Percentiles rank a stretch among this genome's conserved stretches.
Evolutionary conservation across 2,888 invertebrate genomes (phyloP).

Genomic region (Pandemis cinnamomeana): DNA sequence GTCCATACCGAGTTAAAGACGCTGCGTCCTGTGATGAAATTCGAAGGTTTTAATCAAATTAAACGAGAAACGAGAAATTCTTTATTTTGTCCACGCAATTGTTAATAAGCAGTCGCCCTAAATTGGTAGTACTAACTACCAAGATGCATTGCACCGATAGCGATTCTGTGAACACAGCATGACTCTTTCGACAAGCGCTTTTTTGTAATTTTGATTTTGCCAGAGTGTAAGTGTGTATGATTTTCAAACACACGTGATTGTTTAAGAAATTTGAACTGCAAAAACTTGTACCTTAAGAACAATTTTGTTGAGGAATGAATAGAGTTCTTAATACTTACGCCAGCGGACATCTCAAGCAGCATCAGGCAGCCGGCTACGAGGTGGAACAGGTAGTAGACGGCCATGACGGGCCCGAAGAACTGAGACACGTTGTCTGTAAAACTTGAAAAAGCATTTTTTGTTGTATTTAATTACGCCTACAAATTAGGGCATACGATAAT

Average conservation of each 20-base stretch:
- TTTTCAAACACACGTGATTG: background rate
- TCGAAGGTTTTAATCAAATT: background rate
- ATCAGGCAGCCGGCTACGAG: conserved; percentile 23
- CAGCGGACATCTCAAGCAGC: conserved; percentile 26
- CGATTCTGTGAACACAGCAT: too few relatives aligned
- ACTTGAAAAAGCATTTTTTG: background rate
- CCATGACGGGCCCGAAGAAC: conserved; percentile 27
- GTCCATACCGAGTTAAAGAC: conserved; percentile 23
- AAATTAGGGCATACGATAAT: too few relatives aligned
- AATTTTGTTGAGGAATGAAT: background rate
- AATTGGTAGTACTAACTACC: too few relatives aligned
- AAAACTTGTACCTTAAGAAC: background rate
- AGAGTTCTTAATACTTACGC: conserved; percentile 9
- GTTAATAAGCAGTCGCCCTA: too few relatives aligned
- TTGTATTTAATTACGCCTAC: too few relatives aligned
- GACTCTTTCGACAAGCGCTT: too few relatives aligned
- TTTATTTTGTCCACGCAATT: too few relatives aligned
- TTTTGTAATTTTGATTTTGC: too few relatives aligned
- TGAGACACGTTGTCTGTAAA: conserved; percentile 26
- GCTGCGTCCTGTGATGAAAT: conserved; percentile 12
- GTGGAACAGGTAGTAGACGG: conserved; percentile 28
- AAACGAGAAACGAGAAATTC: background rate
- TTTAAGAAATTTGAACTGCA: background rate
- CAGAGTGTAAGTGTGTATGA: too few relatives aligned
- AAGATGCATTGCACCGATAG: too few relatives aligned